Conservation (phyloP, 2,113 vertebrate species). For the Oreochromis tanganicae region DNA sequence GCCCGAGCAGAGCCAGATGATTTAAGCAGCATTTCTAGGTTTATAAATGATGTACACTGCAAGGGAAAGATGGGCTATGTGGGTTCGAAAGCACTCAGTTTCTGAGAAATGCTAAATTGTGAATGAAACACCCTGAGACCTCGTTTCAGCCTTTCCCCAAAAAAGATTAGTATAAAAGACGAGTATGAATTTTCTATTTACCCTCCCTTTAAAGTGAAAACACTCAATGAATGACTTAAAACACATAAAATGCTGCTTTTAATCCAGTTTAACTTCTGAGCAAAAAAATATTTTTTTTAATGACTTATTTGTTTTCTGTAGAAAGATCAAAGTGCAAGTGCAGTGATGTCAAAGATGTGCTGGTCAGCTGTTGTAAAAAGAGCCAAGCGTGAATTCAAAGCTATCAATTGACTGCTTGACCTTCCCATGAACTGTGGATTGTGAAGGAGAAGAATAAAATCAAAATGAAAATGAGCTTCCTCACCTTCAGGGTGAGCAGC, state of each 20-base stretch:
- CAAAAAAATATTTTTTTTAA: accelerated
- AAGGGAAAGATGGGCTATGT: neutral
- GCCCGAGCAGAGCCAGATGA: neutral
- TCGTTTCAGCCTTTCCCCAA: neutral
- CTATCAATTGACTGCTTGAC: neutral
- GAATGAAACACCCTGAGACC: neutral
- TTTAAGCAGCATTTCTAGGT: neutral
- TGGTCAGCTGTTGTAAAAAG: neutral
- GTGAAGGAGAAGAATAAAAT: neutral
- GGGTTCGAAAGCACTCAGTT: neutral
- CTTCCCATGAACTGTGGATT: neutral
- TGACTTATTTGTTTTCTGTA: neutral
- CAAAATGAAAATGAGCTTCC: neutral
- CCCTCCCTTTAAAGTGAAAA: neutral
- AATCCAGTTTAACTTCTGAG: neutral
- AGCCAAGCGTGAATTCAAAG: neutral
- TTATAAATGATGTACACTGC: neutral
- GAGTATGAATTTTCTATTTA: neutral
- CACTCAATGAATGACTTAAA: neutral
- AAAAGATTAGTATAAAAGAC: neutral
- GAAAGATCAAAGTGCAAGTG: accelerated
- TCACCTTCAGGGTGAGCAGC: neutral
- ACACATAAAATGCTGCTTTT: neutral
- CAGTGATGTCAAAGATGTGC: accelerated
- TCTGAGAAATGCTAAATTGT: neutral